Conservation (phyloP, 2,888 invertebrate genomes). For the Cerastoderma edule region DNA sequence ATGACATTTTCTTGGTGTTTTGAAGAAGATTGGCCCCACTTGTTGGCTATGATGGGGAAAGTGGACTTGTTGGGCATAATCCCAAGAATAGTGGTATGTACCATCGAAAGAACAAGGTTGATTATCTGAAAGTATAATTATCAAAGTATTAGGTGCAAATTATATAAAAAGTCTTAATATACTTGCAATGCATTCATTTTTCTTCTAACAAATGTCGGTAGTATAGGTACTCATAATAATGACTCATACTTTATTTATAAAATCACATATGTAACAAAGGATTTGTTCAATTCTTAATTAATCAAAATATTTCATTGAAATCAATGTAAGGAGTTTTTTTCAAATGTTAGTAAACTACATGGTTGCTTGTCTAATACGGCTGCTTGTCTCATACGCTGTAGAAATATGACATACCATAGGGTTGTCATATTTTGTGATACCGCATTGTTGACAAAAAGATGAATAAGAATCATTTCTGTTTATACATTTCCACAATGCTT, state of each 20-base stretch:
- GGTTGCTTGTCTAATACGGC: no score
- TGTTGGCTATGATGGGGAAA: constrained; percentile 61
- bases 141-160: neutral
- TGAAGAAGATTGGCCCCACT: constrained; percentile 68
- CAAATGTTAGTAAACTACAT: no score
- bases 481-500: no score
- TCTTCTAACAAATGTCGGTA: neutral
- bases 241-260: neutral
- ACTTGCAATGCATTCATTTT: neutral
- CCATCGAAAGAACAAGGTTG: constrained; percentile 30
- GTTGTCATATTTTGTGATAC: no score
- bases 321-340: no score
- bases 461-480: no score
- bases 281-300: neutral
- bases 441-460: no score
- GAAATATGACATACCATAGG: no score
- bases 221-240: neutral
- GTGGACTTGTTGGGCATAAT: constrained; percentile 66
- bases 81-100: constrained; percentile 56
- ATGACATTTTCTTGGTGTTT: constrained; percentile 63
- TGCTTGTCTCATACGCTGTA: no score
- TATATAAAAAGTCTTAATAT: neutral
- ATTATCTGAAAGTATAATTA: constrained; percentile 20
- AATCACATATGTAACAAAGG: neutral
- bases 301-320: no score